Evolutionary conservation across 2,113 vertebrate species (phyloP).

Genomic region (Oreochromis tanganicae): DNA sequence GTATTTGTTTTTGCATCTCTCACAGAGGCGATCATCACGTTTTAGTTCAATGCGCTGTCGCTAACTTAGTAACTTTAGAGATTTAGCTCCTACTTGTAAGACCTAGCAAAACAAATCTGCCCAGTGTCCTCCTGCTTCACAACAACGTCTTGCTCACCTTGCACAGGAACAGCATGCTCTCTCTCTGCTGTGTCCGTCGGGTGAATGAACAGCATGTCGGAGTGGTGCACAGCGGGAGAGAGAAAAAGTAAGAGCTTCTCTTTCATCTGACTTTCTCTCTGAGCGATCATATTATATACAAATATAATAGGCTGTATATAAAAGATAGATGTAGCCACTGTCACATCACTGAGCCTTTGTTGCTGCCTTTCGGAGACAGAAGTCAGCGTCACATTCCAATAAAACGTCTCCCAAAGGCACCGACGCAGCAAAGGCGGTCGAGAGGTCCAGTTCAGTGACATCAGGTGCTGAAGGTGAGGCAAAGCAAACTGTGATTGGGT

Average conservation of each 20-base stretch:
- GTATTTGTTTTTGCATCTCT: neutral
- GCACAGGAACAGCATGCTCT: neutral
- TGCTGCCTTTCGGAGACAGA: neutral
- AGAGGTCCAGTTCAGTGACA: neutral
- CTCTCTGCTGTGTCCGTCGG: neutral
- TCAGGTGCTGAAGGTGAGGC: neutral
- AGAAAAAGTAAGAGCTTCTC: neutral
- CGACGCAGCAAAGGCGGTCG: neutral
- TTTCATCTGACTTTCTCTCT: neutral
- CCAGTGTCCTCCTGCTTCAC: neutral
- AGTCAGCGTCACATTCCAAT: neutral
- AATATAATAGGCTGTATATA: neutral
- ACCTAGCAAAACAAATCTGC: neutral
- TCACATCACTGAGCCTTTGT: neutral
- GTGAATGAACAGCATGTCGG: neutral
- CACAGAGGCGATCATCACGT: neutral
- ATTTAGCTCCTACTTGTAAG: neutral
- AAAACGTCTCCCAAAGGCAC: neutral
- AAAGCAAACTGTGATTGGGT: neutral
- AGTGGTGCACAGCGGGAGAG: neutral
- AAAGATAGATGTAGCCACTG: neutral
- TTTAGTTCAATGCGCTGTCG: neutral
- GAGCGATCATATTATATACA: neutral
- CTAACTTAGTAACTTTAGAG: neutral
- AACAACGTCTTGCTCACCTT: neutral